These are phyloP conservation scores for Neomonachus schauinslandi DNA, from an alignment of 2,113 vertebrate species.

Conservation along the genomic window DNA sequence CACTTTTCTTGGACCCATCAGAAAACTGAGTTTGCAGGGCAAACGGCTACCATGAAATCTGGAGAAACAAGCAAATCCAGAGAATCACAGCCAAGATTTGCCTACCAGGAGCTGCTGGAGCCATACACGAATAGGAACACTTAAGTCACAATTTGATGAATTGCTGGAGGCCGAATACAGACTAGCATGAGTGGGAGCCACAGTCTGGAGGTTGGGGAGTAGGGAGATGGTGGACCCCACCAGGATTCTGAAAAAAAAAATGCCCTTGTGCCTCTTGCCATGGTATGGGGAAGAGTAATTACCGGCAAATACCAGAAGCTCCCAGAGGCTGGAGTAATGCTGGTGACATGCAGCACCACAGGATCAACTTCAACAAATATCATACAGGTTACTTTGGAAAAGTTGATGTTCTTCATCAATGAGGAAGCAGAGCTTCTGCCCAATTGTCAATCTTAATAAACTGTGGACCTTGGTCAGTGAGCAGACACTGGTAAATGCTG, in stretches of 20 bases:
- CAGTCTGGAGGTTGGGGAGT: neutral
- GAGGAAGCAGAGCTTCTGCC: conserved; percentile 90
- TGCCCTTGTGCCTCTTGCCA: neutral
- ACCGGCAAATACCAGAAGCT: neutral
- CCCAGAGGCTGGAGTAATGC: neutral
- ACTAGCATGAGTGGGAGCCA: neutral
- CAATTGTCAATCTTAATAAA: conserved; percentile 92
- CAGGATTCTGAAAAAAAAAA: neutral
- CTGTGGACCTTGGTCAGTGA: conserved; percentile 93
- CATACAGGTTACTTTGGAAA: conserved; percentile 93
- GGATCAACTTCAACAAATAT: neutral
- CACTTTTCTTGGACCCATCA: neutral
- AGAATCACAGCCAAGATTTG: neutral
- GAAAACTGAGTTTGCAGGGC: neutral
- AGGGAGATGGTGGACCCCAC: neutral
- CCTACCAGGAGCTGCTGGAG: neutral
- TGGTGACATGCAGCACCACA: neutral
- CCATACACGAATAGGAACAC: neutral
- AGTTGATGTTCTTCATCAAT: conserved; percentile 89
- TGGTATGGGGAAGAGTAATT: neutral
- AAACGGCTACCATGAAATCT: neutral
- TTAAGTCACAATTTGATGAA: neutral
- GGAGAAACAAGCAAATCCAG: neutral
- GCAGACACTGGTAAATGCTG: conserved; percentile 89
- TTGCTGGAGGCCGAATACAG: neutral